Evolutionary conservation across 2,888 invertebrate genomes (phyloP).

Genomic region (Xiphydria camelus): DNA sequence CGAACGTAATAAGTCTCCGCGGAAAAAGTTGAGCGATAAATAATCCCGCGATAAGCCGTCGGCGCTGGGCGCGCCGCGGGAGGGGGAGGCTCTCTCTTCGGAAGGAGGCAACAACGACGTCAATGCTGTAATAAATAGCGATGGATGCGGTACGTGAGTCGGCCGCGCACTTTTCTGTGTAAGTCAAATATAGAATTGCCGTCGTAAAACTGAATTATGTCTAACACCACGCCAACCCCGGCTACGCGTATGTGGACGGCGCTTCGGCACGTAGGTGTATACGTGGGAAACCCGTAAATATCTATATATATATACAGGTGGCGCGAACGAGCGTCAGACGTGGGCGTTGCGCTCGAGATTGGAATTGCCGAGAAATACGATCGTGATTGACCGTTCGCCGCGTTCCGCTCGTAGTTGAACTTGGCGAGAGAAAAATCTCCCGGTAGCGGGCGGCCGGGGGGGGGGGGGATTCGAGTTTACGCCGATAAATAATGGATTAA

Average conservation of each 20-base stretch:
- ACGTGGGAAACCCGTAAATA: no score
- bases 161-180: conserved; percentile 20
- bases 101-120: conserved; percentile 20
- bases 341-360: conserved; percentile 10
- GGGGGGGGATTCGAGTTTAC: no score
- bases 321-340: not conserved
- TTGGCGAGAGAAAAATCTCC: no score
- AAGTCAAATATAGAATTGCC: conserved; percentile 29
- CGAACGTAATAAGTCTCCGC: conserved; percentile 31
- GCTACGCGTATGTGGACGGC: conserved; percentile 9
- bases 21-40: conserved; percentile 40
- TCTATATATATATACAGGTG: no score
- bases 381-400: conserved; percentile 16
- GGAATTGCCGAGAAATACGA: conserved; percentile 19
- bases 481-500: no score
- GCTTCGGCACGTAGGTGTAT: no score
- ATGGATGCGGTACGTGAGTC: conserved; percentile 29
- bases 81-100: conserved; percentile 2
- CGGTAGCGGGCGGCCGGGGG: no score
- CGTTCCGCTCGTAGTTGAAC: no score
- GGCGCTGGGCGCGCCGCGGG: conserved; percentile 12
- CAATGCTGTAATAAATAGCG: conserved; percentile 33
- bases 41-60: conserved; percentile 31
- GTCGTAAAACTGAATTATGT: conserved; percentile 41
- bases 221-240: conserved; percentile 5